Conservation (phyloP, 2,888 invertebrate species). For the Baronia brevicornis region DNA sequence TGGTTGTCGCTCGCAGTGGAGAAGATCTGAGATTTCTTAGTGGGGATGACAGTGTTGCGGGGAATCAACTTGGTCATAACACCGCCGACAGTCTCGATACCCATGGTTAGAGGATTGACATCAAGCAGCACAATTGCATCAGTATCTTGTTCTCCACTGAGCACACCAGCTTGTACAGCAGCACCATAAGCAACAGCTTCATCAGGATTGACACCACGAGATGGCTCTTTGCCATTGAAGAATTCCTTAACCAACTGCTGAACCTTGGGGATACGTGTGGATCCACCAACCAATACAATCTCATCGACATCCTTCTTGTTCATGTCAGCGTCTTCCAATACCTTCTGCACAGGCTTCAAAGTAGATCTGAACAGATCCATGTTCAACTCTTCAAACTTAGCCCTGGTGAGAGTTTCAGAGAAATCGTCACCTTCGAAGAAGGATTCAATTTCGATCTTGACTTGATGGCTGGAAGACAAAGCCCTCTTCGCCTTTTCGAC, state of each 20-base stretch:
- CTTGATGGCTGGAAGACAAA: slow-evolving; percentile 95
- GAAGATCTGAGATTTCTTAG: slow-evolving; percentile 99
- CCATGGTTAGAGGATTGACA: slow-evolving; percentile 98
- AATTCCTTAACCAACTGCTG: slow-evolving; percentile 95
- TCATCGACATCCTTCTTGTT: slow-evolving; percentile 98
- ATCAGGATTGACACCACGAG: slow-evolving; percentile 98
- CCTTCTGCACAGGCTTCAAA: slow-evolving; percentile 95
- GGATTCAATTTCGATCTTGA: slow-evolving; percentile 98
- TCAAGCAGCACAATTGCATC: slow-evolving; percentile 97
- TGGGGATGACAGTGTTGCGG: slow-evolving; percentile 98
- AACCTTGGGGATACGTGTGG: slow-evolving; percentile 98
- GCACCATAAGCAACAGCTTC: slow-evolving; percentile 99
- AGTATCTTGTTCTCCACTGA: slow-evolving; percentile 97
- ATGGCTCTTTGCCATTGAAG: slow-evolving; percentile 98
- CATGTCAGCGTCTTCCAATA: slow-evolving; percentile 99
- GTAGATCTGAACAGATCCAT: slow-evolving; percentile 94
- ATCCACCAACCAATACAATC: slow-evolving; percentile 98
- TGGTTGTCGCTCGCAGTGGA: slow-evolving; percentile 99
- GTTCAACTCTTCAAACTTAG: slow-evolving; percentile 99
- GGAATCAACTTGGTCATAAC: slow-evolving; percentile 99
- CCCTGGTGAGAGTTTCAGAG: slow-evolving; percentile 97
- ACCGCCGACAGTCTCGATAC: slow-evolving; percentile 99
- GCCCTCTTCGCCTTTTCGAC: slow-evolving; percentile 98
- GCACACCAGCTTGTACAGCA: slow-evolving; percentile 98
- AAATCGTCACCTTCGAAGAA: slow-evolving; percentile 99